Percentiles rank a stretch among this genome's conserved stretches.
Conservation (phyloP, 2,888 invertebrate species). For the Laspeyria flexula region DNA sequence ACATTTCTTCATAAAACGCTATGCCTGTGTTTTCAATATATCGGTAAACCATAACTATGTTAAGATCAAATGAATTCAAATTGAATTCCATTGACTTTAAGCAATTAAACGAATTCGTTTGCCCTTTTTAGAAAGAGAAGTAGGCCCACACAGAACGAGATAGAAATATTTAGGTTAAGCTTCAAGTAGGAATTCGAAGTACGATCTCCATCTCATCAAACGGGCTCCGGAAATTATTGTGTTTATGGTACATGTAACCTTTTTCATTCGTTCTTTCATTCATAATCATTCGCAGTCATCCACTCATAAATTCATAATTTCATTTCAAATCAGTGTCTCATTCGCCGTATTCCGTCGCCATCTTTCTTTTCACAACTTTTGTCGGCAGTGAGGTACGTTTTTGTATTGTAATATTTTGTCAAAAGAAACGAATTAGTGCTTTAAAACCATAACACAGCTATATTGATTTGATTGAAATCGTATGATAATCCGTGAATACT, state of each 20-base stretch:
- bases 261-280: slow-evolving; percentile 28
- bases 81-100: too few relatives aligned
- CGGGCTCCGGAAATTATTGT: slow-evolving; percentile 25
- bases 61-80: too few relatives aligned
- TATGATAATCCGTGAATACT: slow-evolving; percentile 39
- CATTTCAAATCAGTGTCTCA: slow-evolving; percentile 39
- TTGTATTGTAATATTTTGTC: slow-evolving; percentile 51
- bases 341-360: slow-evolving; percentile 68
- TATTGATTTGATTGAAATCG: slow-evolving; percentile 27
- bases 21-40: too few relatives aligned
- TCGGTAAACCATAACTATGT: too few relatives aligned
- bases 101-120: too few relatives aligned
- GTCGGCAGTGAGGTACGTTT: slow-evolving; percentile 80
- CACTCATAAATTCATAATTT: slow-evolving; percentile 19
- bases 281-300: slow-evolving; percentile 33
- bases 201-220: not conserved
- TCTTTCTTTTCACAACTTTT: slow-evolving; percentile 80
- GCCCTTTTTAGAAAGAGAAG: too few relatives aligned
- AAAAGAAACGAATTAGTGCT: slow-evolving; percentile 46
- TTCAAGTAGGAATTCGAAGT: too few relatives aligned
- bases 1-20: too few relatives aligned
- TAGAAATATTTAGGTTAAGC: too few relatives aligned
- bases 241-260: slow-evolving; percentile 14
- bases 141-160: too few relatives aligned
- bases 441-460: slow-evolving; percentile 28